Conservation (phyloP, 2,888 invertebrate species). For the Acronicta aceris region DNA sequence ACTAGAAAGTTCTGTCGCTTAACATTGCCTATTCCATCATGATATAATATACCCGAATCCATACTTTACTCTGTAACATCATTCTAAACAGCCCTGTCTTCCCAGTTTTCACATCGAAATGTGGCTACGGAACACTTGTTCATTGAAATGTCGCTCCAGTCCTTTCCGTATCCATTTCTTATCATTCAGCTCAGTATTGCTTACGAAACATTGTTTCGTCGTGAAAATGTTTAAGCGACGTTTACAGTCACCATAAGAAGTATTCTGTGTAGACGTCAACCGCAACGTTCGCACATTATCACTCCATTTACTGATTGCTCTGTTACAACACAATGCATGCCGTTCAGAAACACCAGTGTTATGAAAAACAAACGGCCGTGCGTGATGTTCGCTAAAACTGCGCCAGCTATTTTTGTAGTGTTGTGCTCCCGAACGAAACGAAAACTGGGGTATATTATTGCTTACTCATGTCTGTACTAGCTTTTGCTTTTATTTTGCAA, state of each 20-base stretch:
- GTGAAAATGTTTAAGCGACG: background rate
- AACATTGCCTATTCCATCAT: no score
- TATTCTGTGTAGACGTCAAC: background rate
- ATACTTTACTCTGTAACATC: no score
- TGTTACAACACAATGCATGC: background rate
- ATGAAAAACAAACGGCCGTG: constrained; percentile 43
- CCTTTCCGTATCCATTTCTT: background rate
- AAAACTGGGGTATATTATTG: constrained; percentile 14
- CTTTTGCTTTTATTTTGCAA: background rate
- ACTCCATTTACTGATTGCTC: constrained; percentile 12
- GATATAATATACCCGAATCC: no score
- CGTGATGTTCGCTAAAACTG: constrained; percentile 39
- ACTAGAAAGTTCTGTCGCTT: no score
- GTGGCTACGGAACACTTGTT: no score
- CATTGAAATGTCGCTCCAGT: background rate
- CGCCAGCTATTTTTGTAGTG: constrained; percentile 36
- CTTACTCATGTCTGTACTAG: background rate
- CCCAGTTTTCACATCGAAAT: no score
- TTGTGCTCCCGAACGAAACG: constrained; percentile 20
- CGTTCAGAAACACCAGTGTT: constrained; percentile 16
- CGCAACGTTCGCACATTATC: background rate
- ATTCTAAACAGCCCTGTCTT: no score
- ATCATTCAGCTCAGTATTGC: no score
- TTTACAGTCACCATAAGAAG: background rate
- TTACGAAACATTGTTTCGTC: background rate